Evolutionary conservation across 2,113 vertebrate species (phyloP), one percentile per base, ranked within the genome.

Genomic region (Hymenochirus boettgeri): DNA sequence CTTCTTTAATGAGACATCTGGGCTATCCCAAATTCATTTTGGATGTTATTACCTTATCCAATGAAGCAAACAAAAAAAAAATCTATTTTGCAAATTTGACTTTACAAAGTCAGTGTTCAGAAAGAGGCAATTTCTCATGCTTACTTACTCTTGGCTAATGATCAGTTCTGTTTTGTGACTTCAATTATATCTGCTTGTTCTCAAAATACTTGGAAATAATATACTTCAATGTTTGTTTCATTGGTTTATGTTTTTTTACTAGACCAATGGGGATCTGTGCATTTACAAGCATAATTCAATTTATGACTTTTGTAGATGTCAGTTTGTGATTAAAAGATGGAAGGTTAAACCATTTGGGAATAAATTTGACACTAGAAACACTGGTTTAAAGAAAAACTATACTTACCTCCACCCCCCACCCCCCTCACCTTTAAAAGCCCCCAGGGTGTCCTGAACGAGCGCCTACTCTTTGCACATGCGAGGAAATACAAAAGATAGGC

Each of bases 171-270:
- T 55, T 55, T 27, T 31, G 52, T 31, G 26, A 19, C 52, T 55
- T 55, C 52, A 55, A 55, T 55, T 55, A 55, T 55, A 27, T 29
- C 52, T 55, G 52, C 52, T 55, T 29, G 26, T 55, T 55, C 31
- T 13, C 52, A 55, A 27, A 25, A 55, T 27, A 31, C 52, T 55
- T 29, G 52, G 52, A 55, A 55, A 55, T 55, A 55, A 55, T 55
- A 17, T 55, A 55, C 52, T 55, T 55, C 6, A 31, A 31, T 19
- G 10, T 13, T 55, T 55, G 31, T 55, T 55, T 27, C 26, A 18
- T 8, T 25, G 27, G 24, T 53, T 18, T 55, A 55, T 29, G 8
- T 7, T 31, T 55, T 55, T 18, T 29, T 25, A 7, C 17, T 29
- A 18, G 31, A 31, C 52, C 18, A 52, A 25, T 52, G 15, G 50